These are phyloP conservation scores for Ibidorhyncha struthersii DNA, from an alignment of 2,113 vertebrate genomes.

Conservation along the genomic window DNA sequence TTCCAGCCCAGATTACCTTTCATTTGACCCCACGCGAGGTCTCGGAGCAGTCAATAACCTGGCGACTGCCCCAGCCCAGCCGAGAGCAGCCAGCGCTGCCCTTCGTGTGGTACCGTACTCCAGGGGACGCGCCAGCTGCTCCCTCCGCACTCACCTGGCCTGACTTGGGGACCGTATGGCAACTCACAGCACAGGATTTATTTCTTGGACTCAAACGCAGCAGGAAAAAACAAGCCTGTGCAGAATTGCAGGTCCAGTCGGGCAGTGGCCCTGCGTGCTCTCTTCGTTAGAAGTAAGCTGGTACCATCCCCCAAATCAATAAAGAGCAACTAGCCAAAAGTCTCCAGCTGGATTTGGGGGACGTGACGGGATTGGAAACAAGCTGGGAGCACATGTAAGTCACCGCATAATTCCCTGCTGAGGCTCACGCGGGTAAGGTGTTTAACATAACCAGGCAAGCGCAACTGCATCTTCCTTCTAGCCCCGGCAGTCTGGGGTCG, in stretches of 20 bases:
- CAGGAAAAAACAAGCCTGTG: background rate
- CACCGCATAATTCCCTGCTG: rapidly evolving
- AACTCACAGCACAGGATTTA: background rate
- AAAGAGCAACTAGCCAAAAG: rapidly evolving
- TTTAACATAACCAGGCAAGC: no score
- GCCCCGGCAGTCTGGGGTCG: background rate
- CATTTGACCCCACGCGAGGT: rapidly evolving
- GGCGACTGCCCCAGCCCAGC: rapidly evolving
- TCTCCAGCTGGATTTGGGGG: background rate
- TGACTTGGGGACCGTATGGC: background rate
- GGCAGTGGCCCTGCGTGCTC: background rate
- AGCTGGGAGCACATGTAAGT: rapidly evolving
- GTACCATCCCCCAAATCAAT: rapidly evolving
- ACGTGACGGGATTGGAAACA: rapidly evolving
- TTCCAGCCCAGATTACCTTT: background rate
- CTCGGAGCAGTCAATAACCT: rapidly evolving
- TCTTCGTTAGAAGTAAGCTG: background rate
- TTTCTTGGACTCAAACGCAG: background rate
- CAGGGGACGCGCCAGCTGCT: background rate
- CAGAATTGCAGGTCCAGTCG: background rate
- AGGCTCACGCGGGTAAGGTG: rapidly evolving
- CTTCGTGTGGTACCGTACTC: background rate
- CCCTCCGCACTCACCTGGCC: background rate
- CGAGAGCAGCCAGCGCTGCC: background rate
- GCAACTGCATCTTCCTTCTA: background rate